Base-by-base conservation (phyloP, 2,113 vertebrate species). In the Orcinus orca region DNA sequence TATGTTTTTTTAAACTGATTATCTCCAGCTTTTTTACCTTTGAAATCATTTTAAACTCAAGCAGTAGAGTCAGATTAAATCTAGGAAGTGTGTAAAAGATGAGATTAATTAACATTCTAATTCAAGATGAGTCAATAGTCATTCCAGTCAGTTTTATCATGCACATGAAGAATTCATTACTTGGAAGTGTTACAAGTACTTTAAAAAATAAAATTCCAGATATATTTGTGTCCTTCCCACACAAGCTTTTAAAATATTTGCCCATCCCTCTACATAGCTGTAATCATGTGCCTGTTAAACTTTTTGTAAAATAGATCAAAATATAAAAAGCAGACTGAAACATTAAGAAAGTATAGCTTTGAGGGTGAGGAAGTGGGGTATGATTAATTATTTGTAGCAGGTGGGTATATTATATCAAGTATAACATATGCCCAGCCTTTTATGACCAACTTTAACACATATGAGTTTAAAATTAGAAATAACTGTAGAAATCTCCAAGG, bases 211-310 rank as follows among this genome's bases (percentile, higher is more conserved):
- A 93, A 98, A 67, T 90, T 50, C 10, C 79, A 77, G 96, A 88
- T 96, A 77, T 84, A 93, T 97, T 88, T 98, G 86, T 86, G 95
- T 33, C 18, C 5, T 97, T 68, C n/a, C 97, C 62, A 81, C 31
- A 84, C 41, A 92, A 93, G 80, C 58, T 82, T 82, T 97, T 93
- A 94, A 97, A 82, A 97, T 92, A 98, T 91, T 53, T 70, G 74
- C 68, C 55, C 47, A 85, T 96, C 91, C 92, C 58, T 79, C 71
- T 81, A 6, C 84, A 92, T 33, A 96, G 63, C 80, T 88, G 82
- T 94, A 4, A 5, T 95, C 4, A 6, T 44, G 17, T 44, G 36
- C 41, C 80, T n/a, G 13, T 71, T 68, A 74, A 65, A 3, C 33
- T 96, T 91, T 65, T 96, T 95, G 70, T 74, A 90, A 96, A 77